A percentile compares a stretch with the other conserved stretches of the same genome.
Conservation (phyloP, 2,888 invertebrate species). For the Stratiomys singularior region DNA sequence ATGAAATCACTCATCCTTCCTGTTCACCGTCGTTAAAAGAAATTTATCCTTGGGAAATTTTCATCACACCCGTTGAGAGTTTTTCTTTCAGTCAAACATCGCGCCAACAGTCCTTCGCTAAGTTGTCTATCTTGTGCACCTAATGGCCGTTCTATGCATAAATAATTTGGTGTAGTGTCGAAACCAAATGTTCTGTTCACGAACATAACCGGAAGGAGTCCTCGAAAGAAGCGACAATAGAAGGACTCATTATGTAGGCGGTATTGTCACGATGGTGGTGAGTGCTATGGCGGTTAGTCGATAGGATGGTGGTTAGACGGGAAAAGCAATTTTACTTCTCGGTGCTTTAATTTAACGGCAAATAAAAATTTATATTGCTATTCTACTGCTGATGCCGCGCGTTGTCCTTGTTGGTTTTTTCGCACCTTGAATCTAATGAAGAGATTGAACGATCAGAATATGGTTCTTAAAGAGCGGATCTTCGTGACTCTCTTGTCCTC, state of each 20-base stretch:
- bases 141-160: constrained; percentile 29
- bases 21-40: constrained; percentile 17
- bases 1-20: constrained; percentile 20
- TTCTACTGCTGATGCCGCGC: neutral
- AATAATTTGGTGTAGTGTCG: constrained; percentile 34
- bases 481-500: too few species aligned
- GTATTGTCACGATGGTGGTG: neutral
- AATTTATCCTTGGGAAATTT: constrained; percentile 26
- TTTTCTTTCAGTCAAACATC: neutral
- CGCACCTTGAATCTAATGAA: too few species aligned
- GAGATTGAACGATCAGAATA: neutral
- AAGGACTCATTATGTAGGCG: constrained; percentile 24
- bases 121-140: constrained; percentile 18
- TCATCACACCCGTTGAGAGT: neutral
- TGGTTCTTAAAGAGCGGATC: too few species aligned
- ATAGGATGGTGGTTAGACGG: neutral
- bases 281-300: neutral
- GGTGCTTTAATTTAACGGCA: constrained; percentile 43
- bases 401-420: neutral
- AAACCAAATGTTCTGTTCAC: constrained; percentile 43
- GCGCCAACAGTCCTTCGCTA: neutral
- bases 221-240: neutral
- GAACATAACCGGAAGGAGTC: too few species aligned
- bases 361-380: constrained; percentile 44
- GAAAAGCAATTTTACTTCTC: constrained; percentile 41